Evolutionary conservation across 2,113 vertebrate genomes (phyloP), one percentile per base, ranked within the genome.

Genomic region (Herpailurus yagouaroundi): DNA sequence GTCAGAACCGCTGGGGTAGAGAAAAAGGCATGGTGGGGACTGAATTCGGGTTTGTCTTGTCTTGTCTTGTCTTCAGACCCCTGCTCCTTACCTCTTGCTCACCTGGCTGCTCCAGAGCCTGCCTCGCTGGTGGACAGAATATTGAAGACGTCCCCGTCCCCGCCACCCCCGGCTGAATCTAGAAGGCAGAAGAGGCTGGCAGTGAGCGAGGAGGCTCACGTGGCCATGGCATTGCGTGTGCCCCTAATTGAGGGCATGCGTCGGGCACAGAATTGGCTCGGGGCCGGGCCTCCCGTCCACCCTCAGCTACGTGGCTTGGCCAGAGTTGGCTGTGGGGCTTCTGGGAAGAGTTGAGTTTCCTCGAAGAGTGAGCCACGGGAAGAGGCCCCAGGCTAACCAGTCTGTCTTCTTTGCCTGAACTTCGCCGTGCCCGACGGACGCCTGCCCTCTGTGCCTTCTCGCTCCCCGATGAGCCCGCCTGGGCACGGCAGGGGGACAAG

Each of bases 381-480:
- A 55, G 79, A 36, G 1, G 2, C 7, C 13, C 21, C 33, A 16
- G 64, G 1, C 29, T 0, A 19, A n/a, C 0, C 0, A 0, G 45
- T 3, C 7, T 5, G 13, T 16, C 74, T 68, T n/a, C 45, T 74
- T 55, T 19, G 25, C 36, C 55, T 50, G 85, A n/a, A 9, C 6
- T 7, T 52, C 0, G 12, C 16, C 33, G 33, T n/a, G n/a, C 29
- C 38, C 29, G 60, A 31, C 29, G 5, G 41, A 21, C 0, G 64
- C 27, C 38, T 63, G 36, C 12, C 7, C 19, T 38, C 45, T 10
- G 48, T 50, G 5, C 11, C 27, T 12, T 8, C 25, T 8, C 10
- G 31, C 18, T 84, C 57, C n/a, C 5, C 5, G 18, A 4, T 4
- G 48, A 52, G 14, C 15, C 50, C 41, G 16, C 33, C 15, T 12